A percentile compares a stretch with the other conserved stretches of the same genome.
These are phyloP conservation scores for Euproctis similis DNA, from an alignment of 2,888 invertebrate species.

Conservation along the genomic window DNA sequence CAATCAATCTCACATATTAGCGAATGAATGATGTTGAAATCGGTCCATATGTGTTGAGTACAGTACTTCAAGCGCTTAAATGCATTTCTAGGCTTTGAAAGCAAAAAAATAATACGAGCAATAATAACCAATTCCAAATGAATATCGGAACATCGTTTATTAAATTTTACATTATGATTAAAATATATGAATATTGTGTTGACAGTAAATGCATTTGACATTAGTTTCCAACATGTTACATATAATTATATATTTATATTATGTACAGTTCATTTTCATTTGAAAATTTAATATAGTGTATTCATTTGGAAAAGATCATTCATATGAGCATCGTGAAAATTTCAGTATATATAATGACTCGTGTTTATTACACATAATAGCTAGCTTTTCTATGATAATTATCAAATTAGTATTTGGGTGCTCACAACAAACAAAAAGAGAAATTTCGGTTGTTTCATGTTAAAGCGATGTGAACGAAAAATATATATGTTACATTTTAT, in stretches of 20 bases:
- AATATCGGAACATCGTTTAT: slow-evolving; percentile 3
- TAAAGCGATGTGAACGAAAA: slow-evolving; percentile 46
- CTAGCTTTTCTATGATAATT: slow-evolving; percentile 54
- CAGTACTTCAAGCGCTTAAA: too few species aligned
- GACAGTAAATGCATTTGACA: background rate
- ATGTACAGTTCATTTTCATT: too few species aligned
- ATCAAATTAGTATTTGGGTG: slow-evolving; percentile 37
- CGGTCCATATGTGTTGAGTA: too few species aligned
- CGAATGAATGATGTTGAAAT: too few species aligned
- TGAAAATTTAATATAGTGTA: too few species aligned
- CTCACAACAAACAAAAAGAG: slow-evolving; percentile 53
- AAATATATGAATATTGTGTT: too few species aligned
- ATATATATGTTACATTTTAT: slow-evolving; percentile 58
- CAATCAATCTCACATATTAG: too few species aligned
- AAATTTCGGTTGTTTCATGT: slow-evolving; percentile 54
- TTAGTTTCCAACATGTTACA: background rate
- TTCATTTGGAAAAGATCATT: slow-evolving; percentile 12
- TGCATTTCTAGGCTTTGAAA: too few species aligned
- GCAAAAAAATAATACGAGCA: too few species aligned
- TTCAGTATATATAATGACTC: slow-evolving; percentile 26
- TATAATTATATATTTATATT: too few species aligned
- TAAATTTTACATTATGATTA: too few species aligned
- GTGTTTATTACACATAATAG: slow-evolving; percentile 33
- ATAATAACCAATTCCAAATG: slow-evolving; percentile 4
- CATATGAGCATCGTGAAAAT: slow-evolving; percentile 31